Evolutionary conservation across 2,797 vertebrate species (phyloP).

Genomic region (Dallia pectoralis): DNA sequence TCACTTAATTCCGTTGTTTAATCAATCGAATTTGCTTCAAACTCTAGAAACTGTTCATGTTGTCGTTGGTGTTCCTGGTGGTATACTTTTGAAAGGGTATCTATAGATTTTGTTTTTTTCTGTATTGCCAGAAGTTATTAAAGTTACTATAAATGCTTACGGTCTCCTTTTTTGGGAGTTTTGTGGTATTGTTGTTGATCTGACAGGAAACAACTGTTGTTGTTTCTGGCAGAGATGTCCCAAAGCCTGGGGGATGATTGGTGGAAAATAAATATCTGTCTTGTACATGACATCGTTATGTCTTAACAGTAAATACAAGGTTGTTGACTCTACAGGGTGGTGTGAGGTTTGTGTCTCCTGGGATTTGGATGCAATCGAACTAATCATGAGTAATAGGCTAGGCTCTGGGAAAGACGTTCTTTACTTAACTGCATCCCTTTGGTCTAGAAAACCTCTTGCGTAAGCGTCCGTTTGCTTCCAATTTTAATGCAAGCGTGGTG

Average conservation of each 20-base stretch:
- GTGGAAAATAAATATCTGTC: conserved; percentile 14
- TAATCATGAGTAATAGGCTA: conserved; percentile 47
- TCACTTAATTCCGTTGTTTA: no score
- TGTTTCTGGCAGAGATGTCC: conserved; percentile 43
- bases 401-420: conserved; percentile 38
- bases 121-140: conserved; percentile 20
- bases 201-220: conserved; percentile 42
- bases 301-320: conserved; percentile 38
- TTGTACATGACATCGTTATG: conserved; percentile 32
- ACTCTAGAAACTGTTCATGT: background rate
- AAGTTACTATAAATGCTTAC: conserved; percentile 24
- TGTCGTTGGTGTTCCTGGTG: conserved; percentile 5
- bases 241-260: conserved; percentile 40
- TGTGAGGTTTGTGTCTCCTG: background rate
- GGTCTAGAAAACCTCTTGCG: conserved; percentile 59
- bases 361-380: conserved; percentile 39
- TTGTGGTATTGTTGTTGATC: conserved; percentile 43
- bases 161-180: background rate
- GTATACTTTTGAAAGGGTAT: conserved; percentile 15
- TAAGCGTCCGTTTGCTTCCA: conserved; percentile 35
- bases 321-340: conserved; percentile 13
- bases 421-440: conserved; percentile 57
- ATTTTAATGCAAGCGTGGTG: conserved; percentile 44
- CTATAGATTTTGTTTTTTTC: conserved; percentile 21
- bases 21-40: no score